A percentile compares a stretch with the other conserved stretches of the same genome.
phyloP scores from a whole-genome alignment of 1,140 invertebrate species.

The Battus philenor region DNA sequence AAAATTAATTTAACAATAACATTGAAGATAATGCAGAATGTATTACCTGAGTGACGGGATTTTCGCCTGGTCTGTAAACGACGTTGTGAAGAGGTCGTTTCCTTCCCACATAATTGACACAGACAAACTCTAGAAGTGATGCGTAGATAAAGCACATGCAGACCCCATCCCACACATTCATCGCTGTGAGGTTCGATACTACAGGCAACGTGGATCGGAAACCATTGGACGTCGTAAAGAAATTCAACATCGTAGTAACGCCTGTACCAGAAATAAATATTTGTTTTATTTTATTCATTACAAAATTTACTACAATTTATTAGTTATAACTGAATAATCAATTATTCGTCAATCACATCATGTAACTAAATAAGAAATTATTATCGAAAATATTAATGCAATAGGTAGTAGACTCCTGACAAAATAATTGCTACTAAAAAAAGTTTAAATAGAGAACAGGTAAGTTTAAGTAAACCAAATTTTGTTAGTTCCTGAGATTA shows the following conservation, averaged over 20 bases:
- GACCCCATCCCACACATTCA: constrained; percentile 97
- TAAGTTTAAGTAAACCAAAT: no score
- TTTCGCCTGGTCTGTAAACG: constrained; percentile 91
- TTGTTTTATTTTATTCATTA: neutral
- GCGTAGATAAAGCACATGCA: constrained; percentile 98
- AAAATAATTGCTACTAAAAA: no score
- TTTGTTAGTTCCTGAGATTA: no score
- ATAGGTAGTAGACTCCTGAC: no score
- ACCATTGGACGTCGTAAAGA: constrained; percentile 95
- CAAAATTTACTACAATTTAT: no score
- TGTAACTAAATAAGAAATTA: no score
- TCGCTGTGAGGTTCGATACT: constrained; percentile 94
- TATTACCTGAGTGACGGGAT: constrained; percentile 91
- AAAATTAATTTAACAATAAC: neutral
- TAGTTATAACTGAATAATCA: no score
- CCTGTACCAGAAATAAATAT: constrained; percentile 72
- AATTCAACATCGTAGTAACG: constrained; percentile 98
- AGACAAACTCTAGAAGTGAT: constrained; percentile 94
- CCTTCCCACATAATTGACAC: constrained; percentile 95
- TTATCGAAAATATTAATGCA: no score
- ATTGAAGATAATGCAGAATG: no score
- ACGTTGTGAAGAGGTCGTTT: constrained; percentile 92
- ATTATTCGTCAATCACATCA: no score
- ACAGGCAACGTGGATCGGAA: constrained; percentile 93
- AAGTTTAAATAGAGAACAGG: no score